phyloP scores from a whole-genome alignment of 1,140 invertebrate species.

The Pinna nobilis region DNA sequence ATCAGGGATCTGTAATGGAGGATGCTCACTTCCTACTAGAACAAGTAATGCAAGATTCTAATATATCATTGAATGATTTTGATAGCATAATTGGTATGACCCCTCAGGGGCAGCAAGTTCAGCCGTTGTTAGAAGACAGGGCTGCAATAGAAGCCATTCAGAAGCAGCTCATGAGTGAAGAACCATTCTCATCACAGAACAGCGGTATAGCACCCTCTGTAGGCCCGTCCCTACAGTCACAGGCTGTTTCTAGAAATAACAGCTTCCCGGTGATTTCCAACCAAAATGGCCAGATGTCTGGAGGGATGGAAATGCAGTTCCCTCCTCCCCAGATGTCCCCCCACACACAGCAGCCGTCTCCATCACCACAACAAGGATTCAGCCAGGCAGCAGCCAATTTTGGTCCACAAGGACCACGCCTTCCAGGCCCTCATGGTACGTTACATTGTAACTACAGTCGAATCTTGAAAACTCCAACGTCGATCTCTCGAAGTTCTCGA shows the following conservation, averaged over 20 bases:
- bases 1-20: constrained; percentile 27
- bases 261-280: constrained; percentile 2
- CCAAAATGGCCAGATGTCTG: constrained; percentile 15
- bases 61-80: constrained; percentile 48
- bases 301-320: constrained; percentile 8
- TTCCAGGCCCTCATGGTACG: constrained; percentile 52
- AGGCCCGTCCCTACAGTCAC: not conserved
- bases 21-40: constrained; percentile 50
- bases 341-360: constrained; percentile 44
- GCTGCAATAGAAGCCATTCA: constrained; percentile 93
- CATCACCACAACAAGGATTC: constrained; percentile 32
- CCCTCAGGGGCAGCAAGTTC: not conserved
- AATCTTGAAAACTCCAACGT: too few relatives aligned
- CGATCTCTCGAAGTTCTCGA: not conserved
- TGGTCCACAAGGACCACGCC: constrained; percentile 47
- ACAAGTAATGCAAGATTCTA: constrained; percentile 52
- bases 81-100: constrained; percentile 56
- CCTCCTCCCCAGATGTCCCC: constrained; percentile 14
- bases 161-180: constrained; percentile 90
- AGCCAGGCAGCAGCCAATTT: constrained; percentile 34
- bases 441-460: too few relatives aligned
- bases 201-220: constrained; percentile 2
- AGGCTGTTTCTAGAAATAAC: constrained; percentile 19
- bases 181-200: constrained; percentile 26
- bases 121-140: constrained; percentile 75